Base-by-base conservation (phyloP, 1,140 invertebrate species). In the Carcinoscorpius rotundicauda region DNA sequence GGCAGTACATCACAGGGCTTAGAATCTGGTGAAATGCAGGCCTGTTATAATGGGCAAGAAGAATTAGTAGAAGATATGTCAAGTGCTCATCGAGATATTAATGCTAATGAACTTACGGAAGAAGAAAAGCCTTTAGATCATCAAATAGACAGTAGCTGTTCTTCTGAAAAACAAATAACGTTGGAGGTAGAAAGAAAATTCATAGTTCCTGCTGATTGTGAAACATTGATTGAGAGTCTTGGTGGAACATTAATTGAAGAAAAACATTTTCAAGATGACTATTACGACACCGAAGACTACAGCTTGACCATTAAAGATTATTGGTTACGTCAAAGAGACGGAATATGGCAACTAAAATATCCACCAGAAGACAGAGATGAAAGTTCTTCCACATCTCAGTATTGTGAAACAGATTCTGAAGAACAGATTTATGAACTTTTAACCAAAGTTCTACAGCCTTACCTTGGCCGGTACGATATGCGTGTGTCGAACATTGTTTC, bases 301-400 rank as follows among this genome's bases (percentile, higher is more conserved):
- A 57, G 48, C n/a, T 29, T 57, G 56, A 57, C 56, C n/a, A 11
- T 57, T 11, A 57, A 9, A 57, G 56, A 57, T 57, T 29, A 29
- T 11, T 57, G 56, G 56, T 3, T 57, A 29, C n/a, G 56, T 11
- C n/a, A 29, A 11, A 57, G 56, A 9, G n/a, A 10, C 56, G 56
- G 56, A 57, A 57, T 11, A 57, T 57, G 56, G 56, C 56, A 57
- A 29, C n/a, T 57, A 29, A 57, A 57, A 57, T 57, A 57, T 57
- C 56, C 56, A 57, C 6, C 9, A 6, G 56, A 29, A 10, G 56
- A 57, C 4, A 57, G 56, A 57, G 29, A 29, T 29, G 29, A 29
- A 29, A 29, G 29, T 29, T 29, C 29, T 29, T 6, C 56, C 4
- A 9, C 8, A 57, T 8, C 56, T 5, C n/a, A 57, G 9, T 57